Percentiles rank a stretch among this genome's conserved stretches.
Conservation (phyloP, 2,797 vertebrate species). For the Falco biarmicus region DNA sequence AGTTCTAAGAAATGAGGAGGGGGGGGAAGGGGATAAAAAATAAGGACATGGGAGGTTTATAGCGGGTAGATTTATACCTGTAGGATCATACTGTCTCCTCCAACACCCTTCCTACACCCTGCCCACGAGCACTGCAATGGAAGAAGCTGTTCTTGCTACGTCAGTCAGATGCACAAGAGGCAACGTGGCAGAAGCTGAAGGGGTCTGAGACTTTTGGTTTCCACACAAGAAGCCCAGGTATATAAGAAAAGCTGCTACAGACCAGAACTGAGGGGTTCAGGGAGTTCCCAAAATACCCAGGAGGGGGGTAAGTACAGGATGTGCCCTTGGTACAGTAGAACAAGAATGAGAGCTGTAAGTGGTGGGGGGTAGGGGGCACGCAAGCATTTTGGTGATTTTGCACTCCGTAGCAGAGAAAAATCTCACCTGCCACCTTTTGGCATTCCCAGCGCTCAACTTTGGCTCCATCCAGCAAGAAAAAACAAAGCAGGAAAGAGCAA, state of each 20-base stretch:
- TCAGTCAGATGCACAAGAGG: background rate
- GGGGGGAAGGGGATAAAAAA: background rate
- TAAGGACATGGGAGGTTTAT: background rate
- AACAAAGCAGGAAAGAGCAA: conserved; percentile 40
- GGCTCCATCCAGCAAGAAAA: conserved; percentile 41
- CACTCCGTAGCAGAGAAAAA: background rate
- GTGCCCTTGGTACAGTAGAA: background rate
- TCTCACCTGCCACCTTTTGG: conserved; percentile 45
- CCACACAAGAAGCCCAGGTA: background rate
- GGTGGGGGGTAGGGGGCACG: background rate
- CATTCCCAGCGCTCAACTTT: background rate
- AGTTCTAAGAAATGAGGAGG: background rate
- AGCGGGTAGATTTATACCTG: background rate
- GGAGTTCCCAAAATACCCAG: background rate
- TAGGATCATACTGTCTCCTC: background rate
- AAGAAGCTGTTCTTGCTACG: background rate
- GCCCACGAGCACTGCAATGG: rapidly evolving
- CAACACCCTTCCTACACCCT: background rate
- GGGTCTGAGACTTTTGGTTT: background rate
- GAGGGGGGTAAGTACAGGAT: background rate
- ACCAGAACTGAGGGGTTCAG: background rate
- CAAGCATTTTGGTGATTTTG: background rate
- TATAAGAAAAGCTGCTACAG: background rate
- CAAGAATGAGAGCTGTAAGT: background rate
- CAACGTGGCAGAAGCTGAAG: background rate